Base-by-base conservation (phyloP, 2,888 invertebrate species). In the Clistopyga incitator region DNA sequence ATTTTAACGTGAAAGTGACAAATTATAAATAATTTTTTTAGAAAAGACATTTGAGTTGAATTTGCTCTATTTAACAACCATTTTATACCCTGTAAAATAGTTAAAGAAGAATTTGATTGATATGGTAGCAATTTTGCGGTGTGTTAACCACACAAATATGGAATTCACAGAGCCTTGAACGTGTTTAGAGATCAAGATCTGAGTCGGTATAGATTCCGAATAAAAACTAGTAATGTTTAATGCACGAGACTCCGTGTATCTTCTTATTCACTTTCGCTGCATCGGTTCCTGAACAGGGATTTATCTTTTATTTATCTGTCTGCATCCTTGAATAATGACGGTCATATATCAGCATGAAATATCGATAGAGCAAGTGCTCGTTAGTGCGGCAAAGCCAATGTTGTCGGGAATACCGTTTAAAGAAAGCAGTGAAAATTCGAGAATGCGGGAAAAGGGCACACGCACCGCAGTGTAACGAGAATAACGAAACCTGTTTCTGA, bases 401-500 rank as follows among this genome's bases (percentile, higher is more conserved):
- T 78, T 52, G 65, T 79, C 45, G 54, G n/a, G 42, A 54, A 47
- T 80, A 76, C 42, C 84, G 76, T 81, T 81, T 81, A 85, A 92
- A 89, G 92, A 92, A 92, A 92, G 92, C 88, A 89, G 91, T 89
- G 92, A 91, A 91, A 92, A 90, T 89, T 75, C 85, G 81, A 85
- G 50, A 67, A 74, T 38, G 45, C 50, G 38, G 20, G 47, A 45
- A 79, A 65, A 65, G 47, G 47, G 56, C 20, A 59, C 42, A 45
- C 18, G 38, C 59, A 29, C 29, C 2, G n/a, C 25, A 47, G 11
- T 6, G 15, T 38, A 87, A 81, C 82, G 85, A 81, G 61, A 76
- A 68, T 75, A 84, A 85, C 84, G 85, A 89, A 91, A 91, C 90
- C 85, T 81, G 91, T 91, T 91, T 84, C 25, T 11, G 72, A 38